Base-by-base conservation (phyloP, 2,797 vertebrate species). In the Pseudomugil tenellus region DNA sequence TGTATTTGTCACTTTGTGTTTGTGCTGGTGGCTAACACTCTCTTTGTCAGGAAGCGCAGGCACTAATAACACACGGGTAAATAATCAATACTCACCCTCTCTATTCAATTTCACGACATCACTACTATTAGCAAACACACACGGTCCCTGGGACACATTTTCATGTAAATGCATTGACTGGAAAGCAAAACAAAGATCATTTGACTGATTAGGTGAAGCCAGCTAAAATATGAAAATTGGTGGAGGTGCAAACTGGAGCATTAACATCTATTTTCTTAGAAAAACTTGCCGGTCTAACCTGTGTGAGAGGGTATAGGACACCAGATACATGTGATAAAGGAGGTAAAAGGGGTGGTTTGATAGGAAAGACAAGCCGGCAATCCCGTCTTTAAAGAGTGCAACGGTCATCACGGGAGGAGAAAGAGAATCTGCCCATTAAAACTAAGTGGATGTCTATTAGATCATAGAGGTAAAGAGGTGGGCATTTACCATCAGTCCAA, bases 381-480 rank as follows among this genome's bases (percentile, higher is more conserved):
- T 90, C 58, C 58, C 81, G 92, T 90, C 89, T 93, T 90, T 87
- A 89, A 88, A 89, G 89, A 87, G 87, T 84, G 89, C 87, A 86
- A 86, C 81, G 88, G 90, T 91, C 87, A 89, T 89, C 90, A 91
- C 26, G 63, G 86, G 86, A 73, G 77, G 84, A 91, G 90, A 89
- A 92, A 91, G 90, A 86, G 84, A 92, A 93, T 92, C 89, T 92
- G 87, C 83, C 90, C 91, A 93, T 93, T 93, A 94, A 91, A 87
- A 87, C 88, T 91, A 92, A 94, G 92, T 92, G 91, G 87, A 87
- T 82, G 85, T 90, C 90, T 94, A 93, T 94, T 94, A 94, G 91
- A 93, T 93, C 91, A 93, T 64, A 77, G 89, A 92, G 89, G 89
- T 92, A 92, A 91, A 88, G 87, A 92, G 90, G 89, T 91, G 88